Percentiles rank a stretch among this genome's conserved stretches.
These are phyloP conservation scores for Mola mola DNA, from an alignment of 2,113 vertebrate genomes.

Conservation along the genomic window DNA sequence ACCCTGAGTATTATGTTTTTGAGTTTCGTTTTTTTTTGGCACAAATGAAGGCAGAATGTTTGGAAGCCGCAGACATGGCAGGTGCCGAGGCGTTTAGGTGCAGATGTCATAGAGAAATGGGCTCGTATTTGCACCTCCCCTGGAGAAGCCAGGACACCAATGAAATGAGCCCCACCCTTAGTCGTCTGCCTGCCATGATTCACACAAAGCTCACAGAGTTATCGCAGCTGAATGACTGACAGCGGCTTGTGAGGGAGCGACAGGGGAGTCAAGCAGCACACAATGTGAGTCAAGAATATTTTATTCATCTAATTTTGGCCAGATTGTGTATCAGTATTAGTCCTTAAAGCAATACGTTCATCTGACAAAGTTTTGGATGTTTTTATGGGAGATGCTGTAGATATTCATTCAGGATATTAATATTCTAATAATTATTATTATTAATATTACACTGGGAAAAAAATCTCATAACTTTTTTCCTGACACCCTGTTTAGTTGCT, in stretches of 20 bases:
- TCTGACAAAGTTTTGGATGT: too few species aligned
- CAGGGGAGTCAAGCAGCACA: constrained; percentile 21
- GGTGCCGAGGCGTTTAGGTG: not conserved
- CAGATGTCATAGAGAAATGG: constrained; percentile 1
- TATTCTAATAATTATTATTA: too few species aligned
- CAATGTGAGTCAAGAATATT: constrained; percentile 34
- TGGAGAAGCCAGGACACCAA: constrained; percentile 14
- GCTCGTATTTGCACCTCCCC: constrained; percentile 48
- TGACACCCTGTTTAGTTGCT: not conserved
- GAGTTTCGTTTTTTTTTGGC: too few species aligned
- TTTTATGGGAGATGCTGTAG: too few species aligned
- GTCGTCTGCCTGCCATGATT: constrained; percentile 7
- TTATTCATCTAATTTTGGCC: not conserved
- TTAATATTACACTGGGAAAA: too few species aligned
- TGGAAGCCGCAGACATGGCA: not conserved
- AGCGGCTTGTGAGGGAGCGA: constrained; percentile 35
- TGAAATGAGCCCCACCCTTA: constrained; percentile 51
- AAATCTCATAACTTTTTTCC: not conserved
- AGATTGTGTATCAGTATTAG: too few species aligned
- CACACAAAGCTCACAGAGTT: constrained; percentile 49
- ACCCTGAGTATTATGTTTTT: too few species aligned
- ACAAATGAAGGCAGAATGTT: too few species aligned
- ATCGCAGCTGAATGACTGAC: constrained; percentile 28
- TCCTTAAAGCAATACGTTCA: too few species aligned
- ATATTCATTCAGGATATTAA: too few species aligned